Evolutionary conservation across 2,113 vertebrate genomes (phyloP), one percentile per base, ranked within the genome.

Genomic region (Thamnophis sirtalis): DNA sequence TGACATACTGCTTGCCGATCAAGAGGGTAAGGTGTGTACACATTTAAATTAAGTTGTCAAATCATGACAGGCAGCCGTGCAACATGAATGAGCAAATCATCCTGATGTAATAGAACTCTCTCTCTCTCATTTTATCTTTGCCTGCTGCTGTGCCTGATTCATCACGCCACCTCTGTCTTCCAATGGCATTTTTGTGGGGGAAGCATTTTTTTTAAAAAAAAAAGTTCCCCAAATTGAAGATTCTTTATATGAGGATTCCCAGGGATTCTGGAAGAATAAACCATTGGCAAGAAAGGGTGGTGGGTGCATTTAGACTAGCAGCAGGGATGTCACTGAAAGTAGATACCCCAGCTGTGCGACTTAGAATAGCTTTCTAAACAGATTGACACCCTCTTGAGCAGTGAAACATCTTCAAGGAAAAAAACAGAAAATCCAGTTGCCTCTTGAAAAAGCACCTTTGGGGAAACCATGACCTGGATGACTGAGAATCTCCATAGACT

Each of bases 31-130:
- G 87, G 55, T 48, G 80, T 53, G 60, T 43, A 88, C 86, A 84
- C 91, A 63, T 80, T 89, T 33, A 92, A 92, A 92, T 92, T 92
- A 89, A 92, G 88, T 89, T 92, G 91, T 92, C 91, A 92, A 85
- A 56, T 84, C 91, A 53, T 86, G 88, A 92, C 88, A 92, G 80
- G 63, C 91, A 85, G 88, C 80, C 22, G 8, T 89, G 91, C 91
- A 89, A 63, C 80, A 51, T 53, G 88, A 92, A 33, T 89, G 88
- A 92, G 91, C 91, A 92, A 92, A 86, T 86, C 91, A 68, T 63
- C 80, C 48, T 8, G n/a, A 50, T 53, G 80, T 92, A 84, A 63
- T 89, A 48, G 60, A 87, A 53, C 50, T 80, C 15, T 9, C 58
- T 9, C 58, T 26, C 49, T 60, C 60, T 85, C n/a, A 86, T 86